phyloP scores from a whole-genome alignment of 2,797 vertebrate genomes.

The Rhodeus uyekii region DNA sequence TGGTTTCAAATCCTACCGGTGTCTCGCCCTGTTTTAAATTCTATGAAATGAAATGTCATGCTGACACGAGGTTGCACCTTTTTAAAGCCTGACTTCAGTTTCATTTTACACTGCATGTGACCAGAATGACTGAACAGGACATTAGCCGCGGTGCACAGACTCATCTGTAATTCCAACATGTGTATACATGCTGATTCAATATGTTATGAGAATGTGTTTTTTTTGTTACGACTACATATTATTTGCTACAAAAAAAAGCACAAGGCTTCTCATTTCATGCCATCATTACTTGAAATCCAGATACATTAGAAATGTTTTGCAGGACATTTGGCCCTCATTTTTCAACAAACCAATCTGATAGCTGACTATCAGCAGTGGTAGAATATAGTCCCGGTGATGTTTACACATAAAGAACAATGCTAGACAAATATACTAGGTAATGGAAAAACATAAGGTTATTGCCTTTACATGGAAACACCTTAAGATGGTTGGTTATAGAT shows the following conservation, averaged over 20 bases:
- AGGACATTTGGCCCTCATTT: background rate
- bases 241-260: background rate
- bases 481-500: slow-evolving; percentile 6
- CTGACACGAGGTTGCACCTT: background rate
- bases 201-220: slow-evolving; percentile 9
- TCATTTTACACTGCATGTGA: slow-evolving; percentile 46
- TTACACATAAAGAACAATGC: background rate
- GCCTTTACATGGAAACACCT: slow-evolving; percentile 5
- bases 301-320: background rate
- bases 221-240: background rate
- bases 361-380: too few species aligned
- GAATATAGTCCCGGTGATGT: background rate
- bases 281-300: background rate
- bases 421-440: slow-evolving; percentile 4
- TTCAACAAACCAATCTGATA: background rate
- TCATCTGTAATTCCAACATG: background rate
- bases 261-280: background rate
- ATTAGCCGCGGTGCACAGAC: background rate
- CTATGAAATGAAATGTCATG: slow-evolving; percentile 42
- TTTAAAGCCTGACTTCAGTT: slow-evolving; percentile 23
- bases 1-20: slow-evolving; percentile 24
- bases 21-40: slow-evolving; percentile 42
- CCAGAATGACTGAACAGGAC: slow-evolving; percentile 4
- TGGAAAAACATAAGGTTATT: slow-evolving; percentile 3
- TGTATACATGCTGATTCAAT: background rate